Base-by-base conservation (phyloP, 2,797 vertebrate species). In the Aviceda leuphotes region DNA sequence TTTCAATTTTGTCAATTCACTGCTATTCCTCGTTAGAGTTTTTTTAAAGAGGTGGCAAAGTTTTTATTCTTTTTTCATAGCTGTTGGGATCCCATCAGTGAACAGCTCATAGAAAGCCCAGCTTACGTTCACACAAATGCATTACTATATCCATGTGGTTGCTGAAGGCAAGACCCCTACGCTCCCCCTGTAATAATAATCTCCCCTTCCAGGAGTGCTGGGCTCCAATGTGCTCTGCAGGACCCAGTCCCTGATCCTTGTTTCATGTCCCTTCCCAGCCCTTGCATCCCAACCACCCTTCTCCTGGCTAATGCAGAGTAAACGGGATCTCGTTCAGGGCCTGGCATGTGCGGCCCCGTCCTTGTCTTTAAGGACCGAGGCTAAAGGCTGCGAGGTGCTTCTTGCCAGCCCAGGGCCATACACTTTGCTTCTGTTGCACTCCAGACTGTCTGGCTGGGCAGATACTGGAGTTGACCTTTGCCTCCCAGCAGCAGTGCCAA, bases 1-100 rank as follows among this genome's bases (percentile, higher is more conserved):
- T 67, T 88, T 93, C 72, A 41, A 4, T 80, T 67, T 90, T 93
- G 71, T 95, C 86, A 66, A 59, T 87, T 96, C 86, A 86, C 35
- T 66, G 68, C 59, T 73, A 58, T 83, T 91, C 63, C 59, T 89
- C 6, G 0, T 54, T 77, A 63, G 39, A 52, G 37, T 31, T 65
- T 71, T 76, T 91, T 85, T 33, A 21, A 91, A 93, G 77, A 94
- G 43, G 59, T 87, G 67, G 71, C 65, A 92, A 85, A 61, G 9
- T 30, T 96, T 88, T 83, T 20, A 10, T 52, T 80, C 15, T 59
- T 58, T 83, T 78, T 92, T 49, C 9, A 8, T 24, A 77, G 50
- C 41, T 55, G 35, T 76, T 87, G 49, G 31, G 15, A 79, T 76
- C 37, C 41, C 3, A 1, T 55, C 58, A 61, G 46, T 88, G 63